Evolutionary conservation across 1,140 invertebrate species (phyloP).

Genomic region (Pseudomyrmex pallidus): DNA sequence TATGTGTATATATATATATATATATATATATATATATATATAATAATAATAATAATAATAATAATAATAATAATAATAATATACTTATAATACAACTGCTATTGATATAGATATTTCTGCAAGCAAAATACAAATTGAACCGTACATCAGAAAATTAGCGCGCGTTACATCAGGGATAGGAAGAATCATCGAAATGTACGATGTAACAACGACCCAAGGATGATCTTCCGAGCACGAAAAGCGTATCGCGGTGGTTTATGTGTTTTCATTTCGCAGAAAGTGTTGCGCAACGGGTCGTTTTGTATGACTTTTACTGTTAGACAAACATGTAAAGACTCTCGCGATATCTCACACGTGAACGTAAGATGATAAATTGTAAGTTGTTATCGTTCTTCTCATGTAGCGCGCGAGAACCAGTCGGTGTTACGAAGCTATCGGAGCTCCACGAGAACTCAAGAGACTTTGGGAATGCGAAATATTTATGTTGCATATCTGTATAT

Average conservation of each 20-base stretch:
- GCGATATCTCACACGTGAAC: conserved; percentile 40
- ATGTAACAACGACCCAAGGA: neutral
- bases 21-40: no score
- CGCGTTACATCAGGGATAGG: conserved; percentile 6
- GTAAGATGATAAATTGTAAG: conserved; percentile 53
- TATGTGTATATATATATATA: neutral
- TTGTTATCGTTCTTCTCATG: conserved; percentile 18
- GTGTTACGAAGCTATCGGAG: conserved; percentile 22
- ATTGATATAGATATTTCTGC: neutral
- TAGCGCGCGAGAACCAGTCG: conserved; percentile 7
- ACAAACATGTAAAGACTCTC: conserved; percentile 64
- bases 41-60: no score
- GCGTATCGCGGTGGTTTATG: conserved; percentile 44
- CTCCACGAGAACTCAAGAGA: neutral
- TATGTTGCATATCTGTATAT: neutral
- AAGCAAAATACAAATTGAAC: conserved; percentile 34
- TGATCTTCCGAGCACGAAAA: conserved; percentile 19
- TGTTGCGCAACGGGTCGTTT: conserved; percentile 52
- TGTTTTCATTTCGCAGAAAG: conserved; percentile 63
- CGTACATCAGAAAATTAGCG: conserved; percentile 26
- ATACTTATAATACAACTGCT: neutral
- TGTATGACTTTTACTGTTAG: conserved; percentile 55
- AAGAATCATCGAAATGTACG: conserved; percentile 23
- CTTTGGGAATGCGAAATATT: neutral
- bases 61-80: no score